phyloP scores from a whole-genome alignment of 2,888 invertebrate genomes.

The Clostera curtula region DNA sequence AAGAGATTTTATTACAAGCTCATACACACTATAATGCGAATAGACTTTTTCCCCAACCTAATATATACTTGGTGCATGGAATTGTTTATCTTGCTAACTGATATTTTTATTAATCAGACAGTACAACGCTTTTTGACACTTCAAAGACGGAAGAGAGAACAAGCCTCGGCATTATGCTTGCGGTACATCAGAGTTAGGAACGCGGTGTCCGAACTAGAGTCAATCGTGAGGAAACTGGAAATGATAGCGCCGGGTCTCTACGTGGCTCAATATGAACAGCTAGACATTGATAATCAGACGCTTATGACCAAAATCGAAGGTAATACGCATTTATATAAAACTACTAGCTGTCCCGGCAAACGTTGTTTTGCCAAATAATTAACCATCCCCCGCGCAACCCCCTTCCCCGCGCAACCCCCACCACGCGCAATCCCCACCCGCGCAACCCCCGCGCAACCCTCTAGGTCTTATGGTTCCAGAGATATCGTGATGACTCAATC shows the following conservation, averaged over 20 bases:
- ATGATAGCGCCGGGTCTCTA: conserved; percentile 58
- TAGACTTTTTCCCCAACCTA: not conserved
- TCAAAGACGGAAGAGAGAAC: conserved; percentile 53
- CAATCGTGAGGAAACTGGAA: conserved; percentile 50
- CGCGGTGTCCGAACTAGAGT: conserved; percentile 53
- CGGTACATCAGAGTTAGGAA: conserved; percentile 59
- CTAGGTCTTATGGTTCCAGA: too few species aligned
- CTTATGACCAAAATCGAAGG: conserved; percentile 62
- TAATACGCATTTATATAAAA: too few species aligned
- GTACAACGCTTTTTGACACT: conserved; percentile 50
- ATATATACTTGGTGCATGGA: not conserved
- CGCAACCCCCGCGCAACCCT: too few species aligned
- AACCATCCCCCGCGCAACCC: too few species aligned
- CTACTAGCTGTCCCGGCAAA: too few species aligned
- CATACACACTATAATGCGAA: not conserved
- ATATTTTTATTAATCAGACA: conserved; percentile 31
- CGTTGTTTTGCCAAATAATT: too few species aligned
- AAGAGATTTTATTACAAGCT: too few species aligned
- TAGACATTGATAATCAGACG: conserved; percentile 56
- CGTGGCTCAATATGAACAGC: conserved; percentile 61
- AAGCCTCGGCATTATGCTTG: conserved; percentile 48
- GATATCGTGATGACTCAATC: too few species aligned
- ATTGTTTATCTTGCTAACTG: not conserved
- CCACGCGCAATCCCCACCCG: too few species aligned
- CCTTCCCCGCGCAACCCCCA: too few species aligned